A percentile compares a stretch with the other conserved stretches of the same genome.
Evolutionary conservation across 2,797 vertebrate species (phyloP).

Genomic region (Monodelphis domestica): DNA sequence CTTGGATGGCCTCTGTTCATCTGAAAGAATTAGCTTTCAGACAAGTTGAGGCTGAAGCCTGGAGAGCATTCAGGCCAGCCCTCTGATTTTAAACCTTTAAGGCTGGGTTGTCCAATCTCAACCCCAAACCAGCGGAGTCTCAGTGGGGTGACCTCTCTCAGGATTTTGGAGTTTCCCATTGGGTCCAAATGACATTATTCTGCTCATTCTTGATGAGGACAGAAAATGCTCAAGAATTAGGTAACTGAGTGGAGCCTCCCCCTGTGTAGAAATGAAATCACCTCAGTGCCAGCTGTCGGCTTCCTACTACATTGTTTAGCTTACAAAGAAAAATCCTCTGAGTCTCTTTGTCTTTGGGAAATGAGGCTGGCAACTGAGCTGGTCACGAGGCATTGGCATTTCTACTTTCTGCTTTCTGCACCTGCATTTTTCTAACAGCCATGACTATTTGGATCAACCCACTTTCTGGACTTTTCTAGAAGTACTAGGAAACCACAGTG

Average conservation of each 20-base stretch:
- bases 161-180: neutral
- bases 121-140: neutral
- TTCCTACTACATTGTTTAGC: neutral
- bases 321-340: neutral
- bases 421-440: neutral
- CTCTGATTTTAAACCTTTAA: neutral
- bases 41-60: neutral
- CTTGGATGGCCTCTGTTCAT: neutral
- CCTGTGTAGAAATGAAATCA: neutral
- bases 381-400: neutral
- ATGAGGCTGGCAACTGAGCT: neutral
- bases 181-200: neutral
- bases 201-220: neutral
- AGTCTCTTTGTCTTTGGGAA: conserved; percentile 7
- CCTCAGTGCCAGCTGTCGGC: conserved; percentile 3
- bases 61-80: neutral
- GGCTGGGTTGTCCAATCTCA: neutral
- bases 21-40: neutral
- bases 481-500: neutral
- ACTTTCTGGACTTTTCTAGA: neutral
- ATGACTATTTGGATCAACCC: neutral
- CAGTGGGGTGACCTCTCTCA: neutral
- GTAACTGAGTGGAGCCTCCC: neutral
- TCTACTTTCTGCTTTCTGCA: neutral
- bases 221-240: neutral